Evolutionary conservation across 2,888 invertebrate species (phyloP).

Genomic region (Acrobasis repandana): DNA sequence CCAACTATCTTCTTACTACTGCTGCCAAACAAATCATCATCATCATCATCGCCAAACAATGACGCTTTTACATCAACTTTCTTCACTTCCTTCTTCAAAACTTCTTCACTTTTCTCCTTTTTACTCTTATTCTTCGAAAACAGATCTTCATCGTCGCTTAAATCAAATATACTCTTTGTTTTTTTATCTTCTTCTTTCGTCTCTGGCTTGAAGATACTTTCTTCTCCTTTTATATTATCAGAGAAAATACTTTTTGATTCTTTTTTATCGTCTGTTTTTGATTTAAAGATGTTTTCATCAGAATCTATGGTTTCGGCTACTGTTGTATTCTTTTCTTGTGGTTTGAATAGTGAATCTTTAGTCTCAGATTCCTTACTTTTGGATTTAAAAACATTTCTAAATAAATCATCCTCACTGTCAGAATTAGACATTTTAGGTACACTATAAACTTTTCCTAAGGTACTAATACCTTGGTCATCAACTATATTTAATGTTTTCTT

Average conservation of each 20-base stretch:
- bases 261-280: background rate
- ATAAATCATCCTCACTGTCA: constrained; percentile 65
- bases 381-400: constrained; percentile 33
- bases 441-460: constrained; percentile 31
- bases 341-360: background rate
- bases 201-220: background rate
- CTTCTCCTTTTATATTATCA: background rate
- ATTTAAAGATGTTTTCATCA: background rate
- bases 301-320: background rate
- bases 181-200: constrained; percentile 28
- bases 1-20: constrained; percentile 46
- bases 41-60: constrained; percentile 66
- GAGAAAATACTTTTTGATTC: constrained; percentile 29
- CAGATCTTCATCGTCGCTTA: constrained; percentile 6
- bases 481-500: constrained; percentile 27
- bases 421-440: constrained; percentile 55
- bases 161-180: constrained; percentile 25
- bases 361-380: background rate
- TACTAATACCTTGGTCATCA: constrained; percentile 25
- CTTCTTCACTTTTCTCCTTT: constrained; percentile 3
- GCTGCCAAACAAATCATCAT: constrained; percentile 61
- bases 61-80: constrained; percentile 46
- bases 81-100: constrained; percentile 23
- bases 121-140: constrained; percentile 14
- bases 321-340: background rate